Evolutionary conservation across 2,113 vertebrate species (phyloP), one percentile per base, ranked within the genome.

Genomic region (Ophthalmolycus amberensis): DNA sequence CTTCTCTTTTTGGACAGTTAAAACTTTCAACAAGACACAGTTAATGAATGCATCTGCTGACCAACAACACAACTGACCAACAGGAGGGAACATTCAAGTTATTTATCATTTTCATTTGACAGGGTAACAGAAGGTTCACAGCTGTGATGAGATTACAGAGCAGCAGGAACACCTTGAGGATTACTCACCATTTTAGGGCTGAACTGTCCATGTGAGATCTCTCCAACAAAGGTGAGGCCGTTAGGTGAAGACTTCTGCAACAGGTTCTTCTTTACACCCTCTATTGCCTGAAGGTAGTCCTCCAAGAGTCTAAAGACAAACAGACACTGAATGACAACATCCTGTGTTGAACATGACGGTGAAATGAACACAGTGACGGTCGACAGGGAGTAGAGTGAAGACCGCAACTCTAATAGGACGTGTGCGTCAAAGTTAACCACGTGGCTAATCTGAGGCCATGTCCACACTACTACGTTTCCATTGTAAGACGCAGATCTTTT

Each of bases 131-230:
- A 22, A 9, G 10, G 7, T 37, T n/a, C 40, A 34, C 9, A 76
- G 2, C 34, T 69, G 12, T 20, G 37, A 70, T 12, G 1, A 25
- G 6, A 44, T 4, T 25, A 54, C 6, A 22, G 48, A 58, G 1
- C 2, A 42, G 44, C 25, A 58, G 27, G 0, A 69, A 10, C 27
- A 44, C 22, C 4, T 3, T 54, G 9, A 50, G 18, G 11, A 10
- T 22, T 37, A 74, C 96, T 96, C 89, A 99, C 97, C 98, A 99
- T 99, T 92, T 99, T 99, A 62, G 97, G 94, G 76, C 95, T 98
- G 94, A 99, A 97, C 83, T 96, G 97, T 78, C 97, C 97, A 0
- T 99, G 97, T 79, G 96, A 94, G 2, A 99, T 88, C 62, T 99
- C 98, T 54, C 98, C 98, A 0, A 99, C 95, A 42, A 99, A 99